phyloP scores from a whole-genome alignment of 2,888 invertebrate genomes.

The Leucozona laternaria region DNA sequence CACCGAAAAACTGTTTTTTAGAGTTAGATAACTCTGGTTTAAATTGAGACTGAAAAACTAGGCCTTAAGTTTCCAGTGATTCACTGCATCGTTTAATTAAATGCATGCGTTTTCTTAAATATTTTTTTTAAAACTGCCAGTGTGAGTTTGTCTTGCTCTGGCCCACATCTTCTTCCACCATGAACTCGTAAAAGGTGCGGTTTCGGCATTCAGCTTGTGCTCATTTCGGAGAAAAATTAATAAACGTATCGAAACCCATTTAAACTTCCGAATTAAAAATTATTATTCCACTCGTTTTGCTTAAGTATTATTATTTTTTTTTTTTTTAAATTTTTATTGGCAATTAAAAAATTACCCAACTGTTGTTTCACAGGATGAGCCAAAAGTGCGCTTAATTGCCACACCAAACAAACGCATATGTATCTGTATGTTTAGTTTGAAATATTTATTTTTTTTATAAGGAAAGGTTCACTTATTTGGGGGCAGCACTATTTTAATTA shows the following conservation, averaged over 20 bases:
- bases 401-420: background rate
- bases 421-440: background rate
- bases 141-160: background rate
- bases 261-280: slow-evolving; percentile 10
- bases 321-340: slow-evolving; percentile 45
- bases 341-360: slow-evolving; percentile 71
- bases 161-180: background rate
- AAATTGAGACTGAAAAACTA: no score
- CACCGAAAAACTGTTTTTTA: no score
- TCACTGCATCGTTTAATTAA: no score
- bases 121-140: no score
- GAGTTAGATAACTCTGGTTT: no score
- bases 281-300: slow-evolving; percentile 33
- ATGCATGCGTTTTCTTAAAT: no score
- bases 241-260: slow-evolving; percentile 64
- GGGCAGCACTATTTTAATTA: slow-evolving; percentile 70
- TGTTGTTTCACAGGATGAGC: slow-evolving; percentile 40
- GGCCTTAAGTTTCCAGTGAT: no score
- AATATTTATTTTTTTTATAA: background rate
- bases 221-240: slow-evolving; percentile 67
- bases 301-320: background rate
- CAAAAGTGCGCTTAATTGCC: slow-evolving; percentile 64
- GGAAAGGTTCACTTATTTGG: slow-evolving; percentile 31
- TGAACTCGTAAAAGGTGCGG: background rate
- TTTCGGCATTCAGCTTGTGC: background rate